These are phyloP conservation scores for Echiichthys vipera DNA, from an alignment of 2,797 vertebrate genomes.

Conservation along the genomic window DNA sequence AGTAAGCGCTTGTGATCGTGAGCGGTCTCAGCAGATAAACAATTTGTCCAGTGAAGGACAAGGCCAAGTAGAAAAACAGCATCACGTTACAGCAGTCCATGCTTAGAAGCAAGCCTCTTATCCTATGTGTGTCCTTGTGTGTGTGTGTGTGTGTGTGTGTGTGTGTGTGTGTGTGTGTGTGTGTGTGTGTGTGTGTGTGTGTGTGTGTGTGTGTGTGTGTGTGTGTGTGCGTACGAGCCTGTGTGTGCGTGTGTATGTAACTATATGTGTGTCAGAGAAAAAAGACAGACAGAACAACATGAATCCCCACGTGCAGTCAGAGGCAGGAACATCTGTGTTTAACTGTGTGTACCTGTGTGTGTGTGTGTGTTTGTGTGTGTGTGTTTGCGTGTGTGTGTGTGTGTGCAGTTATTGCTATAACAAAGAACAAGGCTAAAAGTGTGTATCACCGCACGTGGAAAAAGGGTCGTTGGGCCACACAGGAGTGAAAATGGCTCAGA, in stretches of 20 bases:
- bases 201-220: not conserved
- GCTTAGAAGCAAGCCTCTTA: not conserved
- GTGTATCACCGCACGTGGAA: slow-evolving; percentile 42
- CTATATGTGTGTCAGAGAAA: slow-evolving; percentile 19
- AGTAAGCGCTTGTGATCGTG: not conserved
- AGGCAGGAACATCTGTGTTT: slow-evolving; percentile 14
- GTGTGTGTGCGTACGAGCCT: not conserved
- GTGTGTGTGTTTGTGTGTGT: slow-evolving; percentile 7
- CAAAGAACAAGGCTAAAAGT: slow-evolving; percentile 22
- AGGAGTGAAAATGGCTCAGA: not conserved
- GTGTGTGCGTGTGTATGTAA: too few relatives aligned
- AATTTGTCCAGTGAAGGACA: not conserved
- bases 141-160: not conserved
- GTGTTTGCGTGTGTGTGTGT: slow-evolving; percentile 8
- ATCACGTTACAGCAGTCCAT: slow-evolving; percentile 29
- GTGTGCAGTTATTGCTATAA: slow-evolving; percentile 16
- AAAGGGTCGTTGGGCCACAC: not conserved
- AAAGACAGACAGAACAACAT: slow-evolving; percentile 24
- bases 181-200: not conserved
- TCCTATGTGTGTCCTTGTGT: not conserved
- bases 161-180: not conserved
- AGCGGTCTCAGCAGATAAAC: not conserved
- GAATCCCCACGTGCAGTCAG: slow-evolving; percentile 53
- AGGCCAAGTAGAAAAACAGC: slow-evolving; percentile 19
- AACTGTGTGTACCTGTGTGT: slow-evolving; percentile 1